Evolutionary conservation across 1,140 invertebrate species (phyloP), one percentile per base, ranked within the genome.

Genomic region (Sinella curviseta): DNA sequence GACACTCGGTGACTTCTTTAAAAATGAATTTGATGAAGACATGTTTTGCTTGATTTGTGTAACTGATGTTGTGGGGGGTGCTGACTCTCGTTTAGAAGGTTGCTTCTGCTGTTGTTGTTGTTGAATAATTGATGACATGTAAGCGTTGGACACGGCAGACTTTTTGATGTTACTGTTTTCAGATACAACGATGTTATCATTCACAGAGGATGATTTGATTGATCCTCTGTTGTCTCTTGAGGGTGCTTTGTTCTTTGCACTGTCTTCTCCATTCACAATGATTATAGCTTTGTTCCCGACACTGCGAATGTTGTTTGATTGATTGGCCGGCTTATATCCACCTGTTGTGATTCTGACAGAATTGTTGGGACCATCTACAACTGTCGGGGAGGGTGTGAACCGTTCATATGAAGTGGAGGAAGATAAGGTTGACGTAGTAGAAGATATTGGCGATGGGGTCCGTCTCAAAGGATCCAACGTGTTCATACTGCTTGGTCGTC

Each of bases 241-340:
- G 14, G 20, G 1, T 36, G 28, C 30, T 39, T 74, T 73, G 67
- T 31, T 17, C 74, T 30, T 78, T 30, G 31, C 8, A 33, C 3
- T 33, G 26, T 70, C 65, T 31, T 8, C 65, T 24, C 65, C 76
- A 28, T 78, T 74, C 4, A 83, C 80, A 57, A 82, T 81, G 24
- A 83, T 83, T n/a, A 83, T 83, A 1, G 82, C 74, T 65, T 82
- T 81, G 35, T 83, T 83, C 20, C 79, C 82, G 8, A 78, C 78
- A 73, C 78, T 83, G 54, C 81, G 77, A 77, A 83, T 81, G 28
- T 73, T 82, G 20, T 12, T 76, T 34, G n/a, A 8, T 3, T 75
- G 39, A 26, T 30, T 55, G 30, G 76, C 8, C 3, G 76, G 31
- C 54, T 60, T 77, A 17, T 77, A 33, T 4, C 39, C 54, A 34